Conservation (phyloP, 1,140 invertebrate genomes). For the Drosophila grimshawi region DNA sequence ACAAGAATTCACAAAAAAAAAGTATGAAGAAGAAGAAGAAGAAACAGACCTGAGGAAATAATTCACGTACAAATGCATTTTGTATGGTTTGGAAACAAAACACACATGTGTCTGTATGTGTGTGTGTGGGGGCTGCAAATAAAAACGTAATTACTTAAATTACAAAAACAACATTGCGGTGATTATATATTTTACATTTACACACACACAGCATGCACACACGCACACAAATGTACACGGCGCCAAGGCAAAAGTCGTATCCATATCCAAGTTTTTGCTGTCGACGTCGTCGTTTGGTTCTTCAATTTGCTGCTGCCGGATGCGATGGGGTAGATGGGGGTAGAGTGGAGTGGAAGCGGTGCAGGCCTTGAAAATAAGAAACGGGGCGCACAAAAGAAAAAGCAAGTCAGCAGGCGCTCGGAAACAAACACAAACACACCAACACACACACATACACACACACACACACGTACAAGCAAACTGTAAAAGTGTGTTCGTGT, state of each 20-base stretch:
- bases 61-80: constrained; percentile 15
- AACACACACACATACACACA: constrained; percentile 48
- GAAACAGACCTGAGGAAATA: background rate
- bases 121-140: constrained; percentile 25
- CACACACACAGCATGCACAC: constrained; percentile 8
- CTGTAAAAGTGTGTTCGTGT: constrained; percentile 4
- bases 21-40: too few relatives aligned
- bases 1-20: background rate
- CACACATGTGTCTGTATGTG: background rate
- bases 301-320: constrained; percentile 51
- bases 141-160: constrained; percentile 71
- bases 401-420: constrained; percentile 72
- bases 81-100: constrained; percentile 1
- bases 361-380: constrained; percentile 57
- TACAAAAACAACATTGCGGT: constrained; percentile 61
- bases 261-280: constrained; percentile 56
- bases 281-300: constrained; percentile 17
- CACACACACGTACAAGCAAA: constrained; percentile 40
- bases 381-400: constrained; percentile 48
- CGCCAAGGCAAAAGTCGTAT: constrained; percentile 42
- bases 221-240: background rate
- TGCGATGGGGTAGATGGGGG: constrained; percentile 39
- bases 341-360: constrained; percentile 13
- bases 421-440: constrained; percentile 1
- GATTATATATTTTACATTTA: constrained; percentile 70